Percentiles rank a stretch among this genome's conserved stretches.
phyloP scores from a whole-genome alignment of 2,113 vertebrate species.

The Passer montanus region DNA sequence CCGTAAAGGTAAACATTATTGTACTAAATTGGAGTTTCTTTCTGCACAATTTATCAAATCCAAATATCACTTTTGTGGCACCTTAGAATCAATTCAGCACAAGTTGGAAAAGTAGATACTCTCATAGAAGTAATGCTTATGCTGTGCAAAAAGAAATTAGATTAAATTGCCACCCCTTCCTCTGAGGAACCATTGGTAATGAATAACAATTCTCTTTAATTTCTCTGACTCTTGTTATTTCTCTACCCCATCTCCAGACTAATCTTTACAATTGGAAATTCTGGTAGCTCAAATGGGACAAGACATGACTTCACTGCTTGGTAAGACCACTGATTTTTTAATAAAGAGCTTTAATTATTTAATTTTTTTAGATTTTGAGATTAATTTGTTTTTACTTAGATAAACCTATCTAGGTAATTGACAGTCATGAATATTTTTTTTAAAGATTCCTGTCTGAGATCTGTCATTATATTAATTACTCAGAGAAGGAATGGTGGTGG shows the following conservation, averaged over 20 bases:
- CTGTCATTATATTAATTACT: background rate
- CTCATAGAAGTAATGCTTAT: background rate
- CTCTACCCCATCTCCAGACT: background rate
- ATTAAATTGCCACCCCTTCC: background rate
- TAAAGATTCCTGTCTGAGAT: background rate
- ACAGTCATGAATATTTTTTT: background rate
- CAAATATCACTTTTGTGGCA: background rate
- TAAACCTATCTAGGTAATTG: background rate
- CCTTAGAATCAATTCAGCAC: background rate
- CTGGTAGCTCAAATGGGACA: background rate
- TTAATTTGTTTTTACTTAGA: background rate
- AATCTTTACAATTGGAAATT: background rate
- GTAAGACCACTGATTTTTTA: background rate
- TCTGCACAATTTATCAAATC: background rate
- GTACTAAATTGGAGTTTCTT: background rate
- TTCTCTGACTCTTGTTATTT: background rate
- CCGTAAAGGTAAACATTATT: background rate
- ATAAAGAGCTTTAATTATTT: accelerated
- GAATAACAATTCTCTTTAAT: background rate
- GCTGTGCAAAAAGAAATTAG: background rate
- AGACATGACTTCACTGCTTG: background rate
- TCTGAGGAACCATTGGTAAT: background rate
- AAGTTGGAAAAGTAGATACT: background rate
- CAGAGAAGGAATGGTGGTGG: background rate
- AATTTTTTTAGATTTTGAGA: background rate